Base-by-base conservation (phyloP, 2,113 vertebrate species). In the Amazona vittata region DNA sequence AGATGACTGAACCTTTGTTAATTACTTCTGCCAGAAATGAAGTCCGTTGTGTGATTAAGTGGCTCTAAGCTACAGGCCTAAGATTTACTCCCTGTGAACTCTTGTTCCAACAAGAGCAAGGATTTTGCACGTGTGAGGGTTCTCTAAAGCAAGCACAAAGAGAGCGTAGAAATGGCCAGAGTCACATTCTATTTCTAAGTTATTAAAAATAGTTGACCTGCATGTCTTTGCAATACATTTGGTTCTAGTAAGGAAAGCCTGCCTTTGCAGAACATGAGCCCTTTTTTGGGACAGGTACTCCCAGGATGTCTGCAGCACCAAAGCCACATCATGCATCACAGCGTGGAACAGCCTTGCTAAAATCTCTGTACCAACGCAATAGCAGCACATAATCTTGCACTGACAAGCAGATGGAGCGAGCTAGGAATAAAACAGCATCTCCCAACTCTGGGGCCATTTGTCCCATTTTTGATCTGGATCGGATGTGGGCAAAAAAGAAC, bases 11-110 rank as follows among this genome's bases (percentile, higher is more conserved):
- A 94, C 92, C 91, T 96, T 94, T 96, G 96, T 96, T 97, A 97
- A 97, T 97, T 97, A 97, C 97, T 97, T 96, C 96, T 97, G 96
- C 97, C 95, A 97, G 93, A 86, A 96, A 97, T 96, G 90, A 96
- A 97, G 95, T 97, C 94, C 78, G 94, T 85, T 96, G 84, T 93
- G 94, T 97, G 96, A 97, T 97, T 96, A 97, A 97, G 94, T 90
- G 89, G 93, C 95, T 97, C 94, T 94, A 86, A 96, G 95, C 87
- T 97, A 79, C 90, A 78, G 85, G 86, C 91, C 74, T 90, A 91
- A 97, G 95, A 97, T 97, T 97, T 97, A 97, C 96, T 97, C 95
- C 83, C 83, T 37, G 68, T 97, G 96, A 97, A 97, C 97, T 97
- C 93, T 94, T 90, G 71, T 86, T 93, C 94, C 82, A 69, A 17